Evolutionary conservation across 2,113 vertebrate genomes (phyloP), one percentile per base, ranked within the genome.

Genomic region (Perccottus glenii): DNA sequence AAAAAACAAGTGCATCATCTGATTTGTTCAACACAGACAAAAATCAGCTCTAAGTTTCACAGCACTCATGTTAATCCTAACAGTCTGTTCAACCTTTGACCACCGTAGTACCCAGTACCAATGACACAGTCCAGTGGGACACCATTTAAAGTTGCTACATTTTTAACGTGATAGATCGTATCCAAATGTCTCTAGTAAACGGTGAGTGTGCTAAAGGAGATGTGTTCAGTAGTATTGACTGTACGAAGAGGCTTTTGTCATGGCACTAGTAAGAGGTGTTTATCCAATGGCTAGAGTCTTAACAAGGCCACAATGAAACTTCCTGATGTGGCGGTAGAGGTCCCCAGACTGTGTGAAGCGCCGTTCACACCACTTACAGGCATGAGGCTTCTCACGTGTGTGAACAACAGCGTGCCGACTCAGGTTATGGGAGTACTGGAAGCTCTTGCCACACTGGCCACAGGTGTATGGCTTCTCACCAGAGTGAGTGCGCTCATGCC

Each of bases 391-490:
- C 90, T 99, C 98, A 0, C 98, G 90, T 0, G 98, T 98, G 92
- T 99, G 98, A 67, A 99, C 98, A 4, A 99, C 98, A 0, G 98
- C 96, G 6, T 99, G 98, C 44, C 98, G 95, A 88, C 96, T 98
- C 75, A 99, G 93, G 90, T 98, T 99, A 88, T 99, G 98, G 0
- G 98, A 96, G 81, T 99, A 99, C 92, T 99, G 96, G 94, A 99
- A 99, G 91, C 95, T 94, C 93, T 98, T 98, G 52, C 98, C 98
- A 0, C 97, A 99, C 92, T 96, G 96, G 81, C 84, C 94, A 6
- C 98, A 99, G 52, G 96, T 96, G 87, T 96, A 99, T 32, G 98
- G 97, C 91, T 99, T 99, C 92, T 99, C 98, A 9, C 97, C 98
- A 0, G 98, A 98, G 92, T 99, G 98, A 4, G 97, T 99, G 88